These are phyloP conservation scores for Rapana venosa DNA, from an alignment of 2,888 invertebrate species.

Conservation along the genomic window DNA sequence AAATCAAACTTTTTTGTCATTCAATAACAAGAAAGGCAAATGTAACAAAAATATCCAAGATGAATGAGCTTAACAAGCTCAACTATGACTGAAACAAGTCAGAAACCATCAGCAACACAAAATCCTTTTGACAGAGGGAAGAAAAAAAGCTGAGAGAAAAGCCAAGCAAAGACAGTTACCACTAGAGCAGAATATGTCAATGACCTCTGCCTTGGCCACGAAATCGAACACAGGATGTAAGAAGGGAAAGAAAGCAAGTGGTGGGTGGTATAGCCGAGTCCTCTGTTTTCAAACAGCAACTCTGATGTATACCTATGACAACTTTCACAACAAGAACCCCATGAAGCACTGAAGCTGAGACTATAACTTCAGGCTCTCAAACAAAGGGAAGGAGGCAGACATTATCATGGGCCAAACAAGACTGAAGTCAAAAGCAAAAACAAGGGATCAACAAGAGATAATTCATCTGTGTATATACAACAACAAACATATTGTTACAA, in stretches of 20 bases:
- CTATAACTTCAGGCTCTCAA: neutral
- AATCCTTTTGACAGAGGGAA: neutral
- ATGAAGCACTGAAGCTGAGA: neutral
- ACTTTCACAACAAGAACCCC: neutral
- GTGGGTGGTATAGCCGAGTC: neutral
- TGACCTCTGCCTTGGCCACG: neutral
- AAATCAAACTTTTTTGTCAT: no score
- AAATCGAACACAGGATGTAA: neutral
- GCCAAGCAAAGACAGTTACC: no score
- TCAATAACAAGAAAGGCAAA: neutral
- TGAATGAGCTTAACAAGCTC: neutral
- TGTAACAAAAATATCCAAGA: no score
- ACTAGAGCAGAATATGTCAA: no score
- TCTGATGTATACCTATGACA: neutral
- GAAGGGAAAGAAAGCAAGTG: neutral
- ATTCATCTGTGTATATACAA: slow-evolving; percentile 21
- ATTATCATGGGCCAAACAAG: neutral
- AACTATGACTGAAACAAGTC: neutral
- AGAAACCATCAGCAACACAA: neutral
- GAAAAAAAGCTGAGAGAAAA: no score
- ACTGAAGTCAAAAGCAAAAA: neutral
- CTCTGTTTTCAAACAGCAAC: neutral
- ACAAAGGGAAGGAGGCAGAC: neutral
- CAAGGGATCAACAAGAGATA: slow-evolving; percentile 29
- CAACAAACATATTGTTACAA: slow-evolving; percentile 8